A percentile compares a stretch with the other conserved stretches of the same genome.
Conservation (phyloP, 2,888 invertebrate species). For the Bombylius major region DNA sequence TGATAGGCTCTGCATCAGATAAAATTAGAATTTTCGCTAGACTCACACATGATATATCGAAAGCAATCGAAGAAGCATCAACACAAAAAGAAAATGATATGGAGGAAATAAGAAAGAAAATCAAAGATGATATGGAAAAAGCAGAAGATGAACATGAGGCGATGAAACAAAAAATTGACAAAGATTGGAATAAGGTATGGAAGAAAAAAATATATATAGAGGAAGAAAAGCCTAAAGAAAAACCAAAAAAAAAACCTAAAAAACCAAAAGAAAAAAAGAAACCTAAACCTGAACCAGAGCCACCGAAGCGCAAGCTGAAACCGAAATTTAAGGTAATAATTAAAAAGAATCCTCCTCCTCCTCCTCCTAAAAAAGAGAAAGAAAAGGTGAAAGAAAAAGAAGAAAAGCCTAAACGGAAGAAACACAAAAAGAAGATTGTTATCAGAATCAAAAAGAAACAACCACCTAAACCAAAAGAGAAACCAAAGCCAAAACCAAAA, state of each 20-base stretch:
- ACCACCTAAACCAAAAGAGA: too few species aligned
- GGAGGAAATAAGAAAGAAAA: constrained; percentile 1
- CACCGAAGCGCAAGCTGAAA: background rate
- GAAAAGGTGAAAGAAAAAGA: background rate
- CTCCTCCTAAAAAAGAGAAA: background rate
- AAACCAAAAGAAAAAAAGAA: background rate
- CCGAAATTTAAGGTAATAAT: background rate
- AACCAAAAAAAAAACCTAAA: background rate
- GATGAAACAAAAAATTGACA: background rate
- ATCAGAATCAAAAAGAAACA: background rate
- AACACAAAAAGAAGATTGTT: background rate
- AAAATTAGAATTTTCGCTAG: constrained; percentile 6
- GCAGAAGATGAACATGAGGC: background rate
- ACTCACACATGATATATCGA: constrained; percentile 7
- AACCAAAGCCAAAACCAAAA: too few species aligned
- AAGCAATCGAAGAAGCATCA: constrained; percentile 5
- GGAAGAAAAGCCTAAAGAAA: background rate
- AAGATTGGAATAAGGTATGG: background rate
- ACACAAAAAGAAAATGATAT: constrained; percentile 1
- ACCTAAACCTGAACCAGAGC: too few species aligned
- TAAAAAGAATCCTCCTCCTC: too few species aligned
- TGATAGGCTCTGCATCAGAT: constrained; percentile 6
- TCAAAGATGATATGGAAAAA: constrained; percentile 1
- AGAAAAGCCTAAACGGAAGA: background rate
- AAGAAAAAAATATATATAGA: background rate